Evolutionary conservation across 2,797 vertebrate species (phyloP), one percentile per base, ranked within the genome.

Genomic region (Manis pentadactyla): DNA sequence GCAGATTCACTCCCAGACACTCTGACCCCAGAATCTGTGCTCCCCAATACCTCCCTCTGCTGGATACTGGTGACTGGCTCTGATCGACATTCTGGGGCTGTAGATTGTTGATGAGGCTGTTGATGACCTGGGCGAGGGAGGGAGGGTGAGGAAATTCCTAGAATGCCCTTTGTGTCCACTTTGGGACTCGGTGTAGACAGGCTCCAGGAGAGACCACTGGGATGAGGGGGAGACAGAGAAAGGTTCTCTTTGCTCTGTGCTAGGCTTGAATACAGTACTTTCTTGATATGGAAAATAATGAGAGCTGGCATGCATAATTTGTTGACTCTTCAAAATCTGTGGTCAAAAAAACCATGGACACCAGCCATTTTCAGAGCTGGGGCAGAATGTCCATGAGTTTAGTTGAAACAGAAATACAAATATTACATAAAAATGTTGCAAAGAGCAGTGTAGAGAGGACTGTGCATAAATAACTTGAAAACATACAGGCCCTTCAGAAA

Each of bases 251-350:
- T 25, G 59, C 11, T 46, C 73, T 46, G 23, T 9, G 5, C 37
- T 83, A 53, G 31, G 64, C 63, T 87, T 73, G 18, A 89, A 42
- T 74, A 42, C 49, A 77, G 57, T 31, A 3, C 31, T 77, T 82
- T 78, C 61, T 90, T 77, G 68, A 87, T 68, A 31, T 10, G 18
- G 42, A 89, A 74, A 63, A 93, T 78, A 74, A 51, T 66, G 18
- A 83, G 39, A 27, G 66, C 27, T 83, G 37, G 49, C 74, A 27
- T 9, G 4, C 6, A 4, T 37, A 42, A 74, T 31, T 6, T 83
- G n/a, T 88, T 71, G 87, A 69, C n/a, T 83, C 93, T 89, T 77
- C 74, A 82, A 68, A 95, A 37, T 29, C 31, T 69, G 1, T 42
- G 57, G 37, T 89, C 53, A 59, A 51, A 55, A 46, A 73, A 87